Evolutionary conservation across 1,140 invertebrate genomes (phyloP), one percentile per base, ranked within the genome.

Genomic region (Lordiphosa mommai): DNA sequence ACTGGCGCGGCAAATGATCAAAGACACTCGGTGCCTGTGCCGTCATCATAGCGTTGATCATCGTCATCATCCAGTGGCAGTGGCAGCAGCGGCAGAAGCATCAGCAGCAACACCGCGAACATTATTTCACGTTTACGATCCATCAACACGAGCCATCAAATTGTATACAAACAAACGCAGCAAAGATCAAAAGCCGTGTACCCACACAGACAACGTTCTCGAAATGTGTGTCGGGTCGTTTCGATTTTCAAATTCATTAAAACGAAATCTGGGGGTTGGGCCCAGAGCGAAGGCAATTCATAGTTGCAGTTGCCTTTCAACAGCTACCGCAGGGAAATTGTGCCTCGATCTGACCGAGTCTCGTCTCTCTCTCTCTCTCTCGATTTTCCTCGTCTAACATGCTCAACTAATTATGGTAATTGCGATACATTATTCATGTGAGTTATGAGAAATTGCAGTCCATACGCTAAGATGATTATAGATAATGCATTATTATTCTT

Each of bases 141-240:
- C 82, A 86, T 86, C 82, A 86, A 86, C 82, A 86, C 82, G 74
- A 86, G 72, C 82, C 82, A 86, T 86, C 82, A 86, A 86, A 86
- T 86, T 86, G 82, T 86, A 86, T 86, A 86, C 82, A 86, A 86
- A 86, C 82, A 86, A 86, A 86, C 79, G 79, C 77, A 82, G 60
- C 72, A 72, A 86, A 86, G 82, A 86, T 86, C 82, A 86, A 86
- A 86, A 86, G 82, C 77, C 72, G 23, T 58, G 63, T 76, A 72
- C 64, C 72, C 67, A 55, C 48, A 47, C 43, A 34, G 17, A 48
- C 56, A 47, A 7, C 23, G 23, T 27, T 27, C 23, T 27, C 23
- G 23, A 36, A 23, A 57, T 65, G 40, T 48, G 60, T 43, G 43
- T 6, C 36, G 57, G 56, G 20, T 55, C 36, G 34, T 61, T 69